Evolutionary conservation across 2,797 vertebrate species (phyloP), one percentile per base, ranked within the genome.

Genomic region (Premnoplex brunnescens): DNA sequence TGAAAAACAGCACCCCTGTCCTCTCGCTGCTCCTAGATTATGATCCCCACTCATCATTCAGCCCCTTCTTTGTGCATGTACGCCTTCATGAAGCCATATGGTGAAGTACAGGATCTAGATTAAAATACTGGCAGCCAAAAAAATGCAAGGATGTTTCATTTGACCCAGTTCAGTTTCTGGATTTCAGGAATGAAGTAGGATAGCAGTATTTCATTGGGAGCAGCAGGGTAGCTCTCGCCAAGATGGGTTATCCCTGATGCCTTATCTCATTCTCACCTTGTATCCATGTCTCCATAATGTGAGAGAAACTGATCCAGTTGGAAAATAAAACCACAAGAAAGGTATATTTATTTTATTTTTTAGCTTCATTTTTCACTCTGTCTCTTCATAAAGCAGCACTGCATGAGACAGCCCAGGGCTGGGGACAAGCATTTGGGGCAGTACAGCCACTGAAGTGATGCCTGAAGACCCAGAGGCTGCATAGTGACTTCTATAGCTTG

Each of bases 251-350:
- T 14, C 41, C 16, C 17, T 76, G n/a, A 63, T 13, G 54, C 28
- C 6, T 5, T 3, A 1, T 73, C 54, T 85, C 23, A 11, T 85
- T 69, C 24, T 72, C 27, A 93, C 18, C 26, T 18, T 10, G 7
- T 48, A 58, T 19, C 28, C 8, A 0, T 9, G 39, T 39, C 9
- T 43, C n/a, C 2, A 0, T 17, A 37, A 37, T 0, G 0, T 0
- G 2, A 34, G 6, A 10, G 34, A 77, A 94, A 56, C 36, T 12
- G 19, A 66, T 32, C 44, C 1, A 6, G 4, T 0, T 80, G 23
- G 36, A 91, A 89, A 89, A 73, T 10, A 62, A 66, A 13, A 27
- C 20, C 62, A 36, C 3, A 49, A 43, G 8, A 51, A 91, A 83
- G 28, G 20, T 37, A 18, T 4, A 44, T 43, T 75, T 34, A 27